These are phyloP conservation scores for Periophthalmodon schlosseri DNA, from an alignment of 2,113 vertebrate species.

Conservation along the genomic window DNA sequence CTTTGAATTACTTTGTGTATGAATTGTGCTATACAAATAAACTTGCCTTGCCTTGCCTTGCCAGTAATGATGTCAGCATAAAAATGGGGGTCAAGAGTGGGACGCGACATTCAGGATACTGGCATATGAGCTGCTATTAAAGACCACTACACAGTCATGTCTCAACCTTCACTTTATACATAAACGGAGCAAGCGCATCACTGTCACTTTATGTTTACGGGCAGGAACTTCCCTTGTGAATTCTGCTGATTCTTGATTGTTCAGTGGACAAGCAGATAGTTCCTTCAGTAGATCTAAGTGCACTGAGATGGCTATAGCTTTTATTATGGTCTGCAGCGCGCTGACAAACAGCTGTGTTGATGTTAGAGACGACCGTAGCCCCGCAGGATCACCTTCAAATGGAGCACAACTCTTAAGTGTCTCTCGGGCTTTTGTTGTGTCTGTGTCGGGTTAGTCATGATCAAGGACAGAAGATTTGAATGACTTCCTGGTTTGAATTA, in stretches of 20 bases:
- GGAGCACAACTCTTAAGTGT: slow-evolving; percentile 12
- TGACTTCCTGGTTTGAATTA: background rate
- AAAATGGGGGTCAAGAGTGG: background rate
- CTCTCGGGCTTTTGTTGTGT: slow-evolving; percentile 16
- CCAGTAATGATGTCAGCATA: too few relatives aligned
- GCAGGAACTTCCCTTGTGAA: too few relatives aligned
- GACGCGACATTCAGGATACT: too few relatives aligned
- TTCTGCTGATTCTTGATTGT: slow-evolving; percentile 4
- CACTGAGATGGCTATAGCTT: slow-evolving; percentile 31
- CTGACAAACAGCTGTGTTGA: slow-evolving; percentile 41
- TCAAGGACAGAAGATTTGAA: slow-evolving; percentile 13
- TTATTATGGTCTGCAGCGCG: slow-evolving; percentile 49
- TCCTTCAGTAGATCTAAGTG: slow-evolving; percentile 27
- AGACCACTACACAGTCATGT: too few relatives aligned
- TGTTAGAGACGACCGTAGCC: slow-evolving; percentile 41
- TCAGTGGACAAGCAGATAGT: slow-evolving; percentile 48
- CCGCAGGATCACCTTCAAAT: slow-evolving; percentile 42
- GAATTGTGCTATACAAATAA: too few relatives aligned
- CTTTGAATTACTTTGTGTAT: too few relatives aligned
- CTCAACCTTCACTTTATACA: background rate
- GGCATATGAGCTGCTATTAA: too few relatives aligned
- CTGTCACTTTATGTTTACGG: too few relatives aligned
- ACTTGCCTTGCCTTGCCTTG: too few relatives aligned
- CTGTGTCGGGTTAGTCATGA: slow-evolving; percentile 26
- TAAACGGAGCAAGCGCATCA: background rate